Evolutionary conservation across 2,797 vertebrate species (phyloP).

Genomic region (Poecilia wingei): DNA sequence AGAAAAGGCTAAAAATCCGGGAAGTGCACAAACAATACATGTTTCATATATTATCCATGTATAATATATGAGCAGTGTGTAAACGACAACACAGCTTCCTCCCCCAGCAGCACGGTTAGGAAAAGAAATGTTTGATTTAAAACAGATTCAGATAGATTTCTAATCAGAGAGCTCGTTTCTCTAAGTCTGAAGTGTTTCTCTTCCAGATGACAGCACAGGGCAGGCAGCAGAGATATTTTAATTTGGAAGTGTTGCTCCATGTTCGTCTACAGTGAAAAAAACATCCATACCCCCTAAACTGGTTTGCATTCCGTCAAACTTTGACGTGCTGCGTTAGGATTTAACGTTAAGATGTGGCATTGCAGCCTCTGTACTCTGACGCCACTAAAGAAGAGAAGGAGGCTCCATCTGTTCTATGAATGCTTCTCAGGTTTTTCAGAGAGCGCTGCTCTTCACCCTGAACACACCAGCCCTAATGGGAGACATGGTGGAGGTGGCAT

Average conservation of each 20-base stretch:
- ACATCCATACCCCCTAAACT: neutral
- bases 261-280: neutral
- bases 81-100: neutral
- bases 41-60: neutral
- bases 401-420: neutral
- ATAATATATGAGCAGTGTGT: neutral
- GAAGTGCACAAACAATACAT: no score
- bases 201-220: neutral
- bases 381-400: neutral
- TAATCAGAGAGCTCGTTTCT: neutral
- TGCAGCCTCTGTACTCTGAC: neutral
- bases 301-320: neutral
- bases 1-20: no score
- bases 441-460: neutral
- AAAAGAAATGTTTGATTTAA: neutral
- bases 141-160: neutral
- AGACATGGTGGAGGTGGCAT: neutral
- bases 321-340: neutral
- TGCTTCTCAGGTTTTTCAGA: neutral
- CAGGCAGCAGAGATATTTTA: neutral
- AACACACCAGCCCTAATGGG: neutral
- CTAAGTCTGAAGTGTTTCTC: neutral
- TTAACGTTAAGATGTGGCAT: neutral
- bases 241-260: neutral
- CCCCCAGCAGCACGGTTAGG: neutral